phyloP scores from a whole-genome alignment of 2,113 vertebrate genomes.

The Romanogobio albipinnatus region DNA sequence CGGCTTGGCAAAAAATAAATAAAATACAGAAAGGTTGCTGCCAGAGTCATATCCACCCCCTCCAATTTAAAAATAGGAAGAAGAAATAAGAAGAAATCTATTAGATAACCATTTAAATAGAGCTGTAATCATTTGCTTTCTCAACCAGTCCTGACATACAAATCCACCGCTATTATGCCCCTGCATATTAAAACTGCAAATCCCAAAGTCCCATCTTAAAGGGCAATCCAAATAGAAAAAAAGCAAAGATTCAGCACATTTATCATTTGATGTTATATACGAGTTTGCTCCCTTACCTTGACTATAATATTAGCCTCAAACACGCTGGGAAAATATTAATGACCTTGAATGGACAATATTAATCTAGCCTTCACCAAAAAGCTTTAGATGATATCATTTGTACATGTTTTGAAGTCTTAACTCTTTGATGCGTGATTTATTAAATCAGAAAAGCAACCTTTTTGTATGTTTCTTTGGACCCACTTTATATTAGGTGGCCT shows the following conservation, averaged over 20 bases:
- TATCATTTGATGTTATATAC: neutral
- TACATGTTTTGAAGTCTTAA: slow-evolving; percentile 25
- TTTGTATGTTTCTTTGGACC: too few relatives aligned
- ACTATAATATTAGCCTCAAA: neutral
- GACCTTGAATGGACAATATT: slow-evolving; percentile 55
- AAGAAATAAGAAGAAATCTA: slow-evolving; percentile 27
- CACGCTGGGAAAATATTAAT: slow-evolving; percentile 22
- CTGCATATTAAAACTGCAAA: slow-evolving; percentile 27
- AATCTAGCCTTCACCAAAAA: slow-evolving; percentile 60
- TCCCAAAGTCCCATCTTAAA: neutral
- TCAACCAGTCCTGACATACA: slow-evolving; percentile 48
- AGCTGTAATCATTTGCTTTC: slow-evolving; percentile 48
- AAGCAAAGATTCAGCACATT: neutral
- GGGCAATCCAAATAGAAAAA: slow-evolving; percentile 24
- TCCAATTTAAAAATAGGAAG: slow-evolving; percentile 35
- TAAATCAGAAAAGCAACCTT: neutral
- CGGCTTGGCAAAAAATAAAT: neutral
- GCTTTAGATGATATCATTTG: slow-evolving; percentile 64
- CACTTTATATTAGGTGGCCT: too few relatives aligned
- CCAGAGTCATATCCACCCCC: slow-evolving; percentile 6
- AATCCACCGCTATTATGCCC: slow-evolving; percentile 45
- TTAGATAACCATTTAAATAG: slow-evolving; percentile 41
- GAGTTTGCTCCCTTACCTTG: neutral
- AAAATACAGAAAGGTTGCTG: neutral
- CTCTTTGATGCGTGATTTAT: neutral